Conservation (phyloP, 2,113 vertebrate genomes). For the Stercorarius parasiticus region DNA sequence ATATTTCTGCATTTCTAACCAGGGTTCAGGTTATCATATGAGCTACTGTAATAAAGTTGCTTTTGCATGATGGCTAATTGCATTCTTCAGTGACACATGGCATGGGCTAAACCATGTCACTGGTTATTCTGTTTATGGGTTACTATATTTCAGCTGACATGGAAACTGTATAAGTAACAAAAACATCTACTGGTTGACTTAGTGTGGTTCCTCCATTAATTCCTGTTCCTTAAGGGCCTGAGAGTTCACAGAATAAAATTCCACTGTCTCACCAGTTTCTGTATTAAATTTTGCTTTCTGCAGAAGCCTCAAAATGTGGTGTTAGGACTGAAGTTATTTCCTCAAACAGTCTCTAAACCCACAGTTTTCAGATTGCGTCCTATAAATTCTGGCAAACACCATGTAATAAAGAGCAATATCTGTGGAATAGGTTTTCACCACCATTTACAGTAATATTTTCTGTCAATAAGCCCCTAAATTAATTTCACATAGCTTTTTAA, state of each 20-base stretch:
- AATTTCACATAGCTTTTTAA: conserved; percentile 31
- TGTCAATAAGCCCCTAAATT: conserved; percentile 20
- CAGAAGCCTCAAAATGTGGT: conserved; percentile 5
- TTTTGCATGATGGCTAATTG: background rate
- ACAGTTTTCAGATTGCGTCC: conserved; percentile 10
- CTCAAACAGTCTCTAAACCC: conserved; percentile 10
- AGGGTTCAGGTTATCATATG: background rate
- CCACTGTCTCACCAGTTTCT: conserved; percentile 17
- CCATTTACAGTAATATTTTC: conserved; percentile 29
- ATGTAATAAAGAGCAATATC: background rate
- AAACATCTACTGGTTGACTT: conserved; percentile 10
- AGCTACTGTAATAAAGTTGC: background rate
- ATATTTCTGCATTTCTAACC: background rate
- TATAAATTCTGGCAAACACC: conserved; percentile 28
- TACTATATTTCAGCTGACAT: conserved; percentile 13
- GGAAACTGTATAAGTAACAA: conserved; percentile 5
- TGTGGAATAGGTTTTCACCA: conserved; percentile 27
- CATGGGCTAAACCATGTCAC: background rate
- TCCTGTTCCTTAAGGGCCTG: background rate
- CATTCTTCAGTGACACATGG: background rate
- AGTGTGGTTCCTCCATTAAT: conserved; percentile 31
- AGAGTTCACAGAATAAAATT: conserved; percentile 39
- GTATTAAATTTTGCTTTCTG: conserved; percentile 35
- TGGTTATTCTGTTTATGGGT: background rate
- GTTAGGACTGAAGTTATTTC: background rate